These are phyloP conservation scores for Elephantulus edwardii DNA, from an alignment of 2,113 vertebrate genomes.

Conservation along the genomic window DNA sequence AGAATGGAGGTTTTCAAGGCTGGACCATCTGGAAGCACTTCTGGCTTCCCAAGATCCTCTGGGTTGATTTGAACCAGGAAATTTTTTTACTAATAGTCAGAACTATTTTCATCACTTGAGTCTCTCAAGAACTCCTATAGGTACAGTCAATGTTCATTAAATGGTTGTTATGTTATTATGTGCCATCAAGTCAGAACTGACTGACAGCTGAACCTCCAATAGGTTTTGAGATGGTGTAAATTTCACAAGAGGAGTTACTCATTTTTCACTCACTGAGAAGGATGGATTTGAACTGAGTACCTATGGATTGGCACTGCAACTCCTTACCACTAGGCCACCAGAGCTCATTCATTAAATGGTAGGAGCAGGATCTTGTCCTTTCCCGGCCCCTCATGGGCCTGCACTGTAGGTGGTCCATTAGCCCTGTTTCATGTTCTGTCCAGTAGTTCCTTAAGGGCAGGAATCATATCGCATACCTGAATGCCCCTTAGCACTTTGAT, in stretches of 20 bases:
- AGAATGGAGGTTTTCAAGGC: background rate
- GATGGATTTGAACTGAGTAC: too few relatives aligned
- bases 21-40: background rate
- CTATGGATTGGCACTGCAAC: too few relatives aligned
- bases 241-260: too few relatives aligned
- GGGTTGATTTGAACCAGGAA: background rate
- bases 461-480: background rate
- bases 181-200: too few relatives aligned
- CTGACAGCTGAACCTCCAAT: too few relatives aligned
- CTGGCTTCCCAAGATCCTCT: background rate
- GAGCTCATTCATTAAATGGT: accelerated
- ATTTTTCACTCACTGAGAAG: too few relatives aligned
- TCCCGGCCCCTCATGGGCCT: background rate
- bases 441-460: background rate
- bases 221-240: too few relatives aligned
- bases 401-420: accelerated
- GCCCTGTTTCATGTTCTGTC: background rate
- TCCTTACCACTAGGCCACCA: too few relatives aligned
- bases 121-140: background rate
- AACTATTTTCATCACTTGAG: too few relatives aligned
- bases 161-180: too few relatives aligned
- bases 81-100: too few relatives aligned
- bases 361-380: background rate
- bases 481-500: accelerated
- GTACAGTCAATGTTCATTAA: accelerated